These are phyloP conservation scores for Seira ritae DNA, from an alignment of 2,888 invertebrate species.

Conservation along the genomic window DNA sequence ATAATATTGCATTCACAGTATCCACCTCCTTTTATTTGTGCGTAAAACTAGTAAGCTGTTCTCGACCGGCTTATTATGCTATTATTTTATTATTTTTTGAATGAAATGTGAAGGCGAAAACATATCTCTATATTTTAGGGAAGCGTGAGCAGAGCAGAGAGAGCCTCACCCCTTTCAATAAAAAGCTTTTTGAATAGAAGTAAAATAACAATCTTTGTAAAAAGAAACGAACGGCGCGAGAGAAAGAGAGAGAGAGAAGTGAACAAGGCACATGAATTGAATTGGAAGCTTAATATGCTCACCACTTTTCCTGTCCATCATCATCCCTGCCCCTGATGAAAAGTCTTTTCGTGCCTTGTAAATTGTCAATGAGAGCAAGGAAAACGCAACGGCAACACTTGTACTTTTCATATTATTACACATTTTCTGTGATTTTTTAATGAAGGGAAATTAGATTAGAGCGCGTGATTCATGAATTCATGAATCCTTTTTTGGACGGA, in stretches of 20 bases:
- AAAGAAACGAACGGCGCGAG: too few species aligned
- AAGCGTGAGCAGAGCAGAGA: too few species aligned
- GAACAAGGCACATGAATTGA: neutral
- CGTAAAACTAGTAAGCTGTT: constrained; percentile 56
- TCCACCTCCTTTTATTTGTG: constrained; percentile 35
- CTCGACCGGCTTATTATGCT: constrained; percentile 35
- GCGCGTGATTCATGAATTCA: constrained; percentile 30
- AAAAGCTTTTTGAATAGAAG: too few species aligned
- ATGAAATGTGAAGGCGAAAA: neutral
- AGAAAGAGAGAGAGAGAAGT: constrained; percentile 26
- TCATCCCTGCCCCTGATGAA: neutral
- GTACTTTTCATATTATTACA: constrained; percentile 53
- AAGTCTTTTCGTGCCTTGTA: neutral
- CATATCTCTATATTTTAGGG: too few species aligned
- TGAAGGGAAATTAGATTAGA: constrained; percentile 56
- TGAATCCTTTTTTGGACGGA: neutral
- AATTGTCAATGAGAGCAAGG: constrained; percentile 7
- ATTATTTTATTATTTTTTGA: constrained; percentile 33
- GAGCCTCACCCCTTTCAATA: too few species aligned
- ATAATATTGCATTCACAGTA: too few species aligned
- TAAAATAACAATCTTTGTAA: constrained; percentile 24
- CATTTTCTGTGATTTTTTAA: too few species aligned
- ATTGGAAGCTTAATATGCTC: constrained; percentile 6
- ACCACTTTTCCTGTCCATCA: constrained; percentile 52
- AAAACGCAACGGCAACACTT: constrained; percentile 39